phyloP scores from a whole-genome alignment of 2,888 invertebrate species.

The Lasius fuliginosus region DNA sequence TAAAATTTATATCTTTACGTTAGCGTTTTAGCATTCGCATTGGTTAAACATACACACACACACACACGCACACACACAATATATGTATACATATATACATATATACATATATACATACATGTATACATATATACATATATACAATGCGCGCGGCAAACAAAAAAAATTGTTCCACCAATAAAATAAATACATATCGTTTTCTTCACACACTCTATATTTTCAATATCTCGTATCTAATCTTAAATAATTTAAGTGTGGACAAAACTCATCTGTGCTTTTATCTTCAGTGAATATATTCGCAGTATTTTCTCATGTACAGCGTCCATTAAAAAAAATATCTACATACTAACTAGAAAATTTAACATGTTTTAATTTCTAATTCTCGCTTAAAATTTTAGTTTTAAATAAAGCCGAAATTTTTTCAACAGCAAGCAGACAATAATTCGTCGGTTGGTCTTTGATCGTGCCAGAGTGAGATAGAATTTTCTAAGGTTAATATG shows the following conservation, averaged over 20 bases:
- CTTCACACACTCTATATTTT: not conserved
- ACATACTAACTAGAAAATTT: not conserved
- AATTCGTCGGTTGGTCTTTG: not conserved
- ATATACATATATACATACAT: not conserved
- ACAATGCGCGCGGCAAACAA: not conserved
- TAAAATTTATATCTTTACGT: conserved; percentile 36
- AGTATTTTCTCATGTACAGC: not conserved
- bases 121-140: not conserved
- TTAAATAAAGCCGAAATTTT: conserved; percentile 15
- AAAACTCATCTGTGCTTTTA: conserved; percentile 3
- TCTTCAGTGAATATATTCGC: not conserved
- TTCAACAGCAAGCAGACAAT: not conserved
- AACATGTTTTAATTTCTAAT: not conserved
- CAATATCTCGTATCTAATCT: not conserved
- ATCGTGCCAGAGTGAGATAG: not conserved
- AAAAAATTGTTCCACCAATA: conserved; percentile 24
- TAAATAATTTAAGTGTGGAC: conserved; percentile 12
- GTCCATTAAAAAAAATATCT: not conserved
- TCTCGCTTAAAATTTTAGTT: not conserved
- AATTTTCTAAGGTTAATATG: conserved; percentile 20
- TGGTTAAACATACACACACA: not conserved
- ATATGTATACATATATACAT: too few species aligned
- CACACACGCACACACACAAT: not conserved
- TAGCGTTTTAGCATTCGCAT: conserved; percentile 42
- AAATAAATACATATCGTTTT: not conserved